Conservation (phyloP, 2,113 vertebrate species). For the Motacilla tschutschensis region DNA sequence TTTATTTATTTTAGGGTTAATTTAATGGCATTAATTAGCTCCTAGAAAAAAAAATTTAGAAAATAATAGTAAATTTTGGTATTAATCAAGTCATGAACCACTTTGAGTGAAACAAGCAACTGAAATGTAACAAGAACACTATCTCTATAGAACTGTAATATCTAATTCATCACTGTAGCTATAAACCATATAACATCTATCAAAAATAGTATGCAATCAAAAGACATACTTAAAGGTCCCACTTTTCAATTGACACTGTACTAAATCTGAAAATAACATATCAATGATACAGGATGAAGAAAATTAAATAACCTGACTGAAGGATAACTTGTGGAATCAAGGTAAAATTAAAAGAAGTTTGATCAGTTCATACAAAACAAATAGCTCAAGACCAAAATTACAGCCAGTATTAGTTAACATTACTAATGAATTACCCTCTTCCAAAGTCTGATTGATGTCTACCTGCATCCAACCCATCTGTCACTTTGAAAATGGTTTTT, state of each 20-base stretch:
- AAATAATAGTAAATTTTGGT: neutral
- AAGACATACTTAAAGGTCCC: neutral
- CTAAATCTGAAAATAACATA: neutral
- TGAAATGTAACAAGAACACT: neutral
- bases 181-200: neutral
- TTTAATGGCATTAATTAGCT: neutral
- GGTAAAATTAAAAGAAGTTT: neutral
- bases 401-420: neutral
- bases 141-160: neutral
- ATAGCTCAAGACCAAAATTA: neutral
- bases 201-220: neutral
- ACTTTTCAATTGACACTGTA: neutral
- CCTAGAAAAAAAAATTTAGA: neutral
- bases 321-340: neutral
- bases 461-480: rapidly evolving
- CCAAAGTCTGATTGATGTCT: neutral
- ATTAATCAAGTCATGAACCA: neutral
- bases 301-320: neutral
- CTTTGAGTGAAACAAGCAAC: neutral
- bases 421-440: neutral
- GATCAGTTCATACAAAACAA: neutral
- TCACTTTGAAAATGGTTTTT: neutral
- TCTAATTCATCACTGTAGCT: neutral
- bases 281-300: neutral
- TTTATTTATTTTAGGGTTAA: neutral